Evolutionary conservation across 92 coral and sea anemone genomes (phyloP).

Genomic region (Diadumene lineata): DNA sequence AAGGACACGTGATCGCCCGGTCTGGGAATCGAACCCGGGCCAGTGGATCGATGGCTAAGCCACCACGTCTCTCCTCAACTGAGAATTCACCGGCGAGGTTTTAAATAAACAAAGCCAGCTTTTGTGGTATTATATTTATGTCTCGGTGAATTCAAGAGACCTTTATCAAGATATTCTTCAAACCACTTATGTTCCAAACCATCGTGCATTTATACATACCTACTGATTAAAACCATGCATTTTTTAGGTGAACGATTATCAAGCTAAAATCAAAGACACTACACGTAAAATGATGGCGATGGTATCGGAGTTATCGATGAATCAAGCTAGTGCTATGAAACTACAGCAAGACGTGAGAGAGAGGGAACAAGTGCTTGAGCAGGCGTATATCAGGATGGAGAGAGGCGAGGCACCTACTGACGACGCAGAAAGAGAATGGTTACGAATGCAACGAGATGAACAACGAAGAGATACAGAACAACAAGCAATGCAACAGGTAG

Average conservation of each 20-base stretch:
- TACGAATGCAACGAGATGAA: constrained; percentile 84
- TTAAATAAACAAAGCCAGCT: no score
- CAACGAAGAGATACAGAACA: constrained; percentile 58
- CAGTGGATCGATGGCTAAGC: no score
- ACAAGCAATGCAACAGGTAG: constrained; percentile 49
- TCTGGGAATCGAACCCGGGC: no score
- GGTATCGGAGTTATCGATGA: constrained; percentile 98
- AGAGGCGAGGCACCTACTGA: constrained; percentile 93
- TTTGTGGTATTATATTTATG: no score
- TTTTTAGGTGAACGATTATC: constrained; percentile 90
- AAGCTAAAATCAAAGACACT: constrained; percentile 96
- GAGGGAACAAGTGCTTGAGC: constrained; percentile 83
- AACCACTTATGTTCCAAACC: no score
- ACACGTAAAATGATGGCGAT: constrained; percentile 99
- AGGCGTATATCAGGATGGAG: constrained; percentile 94
- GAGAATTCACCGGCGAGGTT: no score
- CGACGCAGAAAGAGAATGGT: constrained; percentile 94
- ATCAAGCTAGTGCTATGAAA: constrained; percentile 93
- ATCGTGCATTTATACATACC: no score
- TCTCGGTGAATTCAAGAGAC: no score
- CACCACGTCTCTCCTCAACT: no score
- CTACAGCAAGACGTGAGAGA: constrained; percentile 87
- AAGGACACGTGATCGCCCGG: no score
- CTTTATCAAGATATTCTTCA: no score
- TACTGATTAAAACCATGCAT: not conserved